A percentile compares a stretch with the other conserved stretches of the same genome.
Conservation (phyloP, 2,113 vertebrate species). For the Pipra filicauda region DNA sequence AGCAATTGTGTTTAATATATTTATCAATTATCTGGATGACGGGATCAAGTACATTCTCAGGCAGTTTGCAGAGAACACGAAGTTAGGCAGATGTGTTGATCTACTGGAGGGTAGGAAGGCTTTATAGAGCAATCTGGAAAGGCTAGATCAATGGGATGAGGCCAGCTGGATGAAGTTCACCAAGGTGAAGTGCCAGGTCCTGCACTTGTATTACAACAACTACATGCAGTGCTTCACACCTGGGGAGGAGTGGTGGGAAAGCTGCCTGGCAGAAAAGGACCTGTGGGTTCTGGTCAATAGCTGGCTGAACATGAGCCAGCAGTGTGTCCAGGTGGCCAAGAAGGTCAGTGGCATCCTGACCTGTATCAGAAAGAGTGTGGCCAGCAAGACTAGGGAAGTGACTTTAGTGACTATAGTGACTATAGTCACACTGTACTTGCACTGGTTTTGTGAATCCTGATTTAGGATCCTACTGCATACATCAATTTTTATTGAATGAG, state of each 20-base stretch:
- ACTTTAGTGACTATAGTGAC: too few relatives aligned
- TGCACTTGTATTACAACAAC: background rate
- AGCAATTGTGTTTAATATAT: background rate
- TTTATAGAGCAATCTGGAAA: background rate
- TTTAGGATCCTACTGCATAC: background rate
- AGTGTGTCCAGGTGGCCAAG: background rate
- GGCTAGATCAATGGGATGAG: background rate
- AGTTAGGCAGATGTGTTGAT: background rate
- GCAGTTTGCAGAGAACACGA: background rate
- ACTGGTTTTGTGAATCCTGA: background rate
- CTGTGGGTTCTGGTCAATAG: background rate
- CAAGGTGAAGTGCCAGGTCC: background rate
- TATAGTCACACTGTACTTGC: background rate
- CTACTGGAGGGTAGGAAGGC: background rate
- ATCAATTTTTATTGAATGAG: background rate
- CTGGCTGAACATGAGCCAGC: background rate
- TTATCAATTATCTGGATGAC: background rate
- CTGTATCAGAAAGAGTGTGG: background rate
- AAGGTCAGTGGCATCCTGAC: background rate
- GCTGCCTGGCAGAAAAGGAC: background rate
- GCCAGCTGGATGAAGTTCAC: background rate
- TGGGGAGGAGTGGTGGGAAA: background rate
- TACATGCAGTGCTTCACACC: background rate
- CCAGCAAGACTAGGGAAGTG: background rate
- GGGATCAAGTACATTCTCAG: background rate